Percentiles rank a stretch among this genome's conserved stretches.
These are phyloP conservation scores for Astyanax mexicanus DNA, from an alignment of 2,797 vertebrate species.

Conservation along the genomic window DNA sequence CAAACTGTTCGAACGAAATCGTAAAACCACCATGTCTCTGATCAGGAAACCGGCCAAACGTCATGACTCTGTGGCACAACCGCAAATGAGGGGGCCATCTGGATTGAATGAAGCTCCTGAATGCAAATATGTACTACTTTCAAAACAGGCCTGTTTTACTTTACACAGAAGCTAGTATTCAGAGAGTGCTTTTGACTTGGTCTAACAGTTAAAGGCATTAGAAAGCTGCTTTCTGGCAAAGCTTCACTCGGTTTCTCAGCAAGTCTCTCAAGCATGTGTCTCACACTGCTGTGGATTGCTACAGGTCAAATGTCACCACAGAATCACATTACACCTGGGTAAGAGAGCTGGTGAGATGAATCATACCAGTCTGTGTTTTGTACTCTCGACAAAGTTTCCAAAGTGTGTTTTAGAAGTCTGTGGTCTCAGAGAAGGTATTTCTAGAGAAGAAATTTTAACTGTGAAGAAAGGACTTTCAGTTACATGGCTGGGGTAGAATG, in stretches of 20 bases:
- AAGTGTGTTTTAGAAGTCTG: neutral
- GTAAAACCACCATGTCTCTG: neutral
- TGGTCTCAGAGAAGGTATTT: too few relatives aligned
- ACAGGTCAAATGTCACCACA: neutral
- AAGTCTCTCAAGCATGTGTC: neutral
- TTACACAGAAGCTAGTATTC: neutral
- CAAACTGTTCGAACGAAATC: neutral
- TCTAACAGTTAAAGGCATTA: neutral
- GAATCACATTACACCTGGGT: neutral
- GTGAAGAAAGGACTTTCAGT: too few relatives aligned
- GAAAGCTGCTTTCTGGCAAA: neutral
- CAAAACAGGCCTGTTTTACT: neutral
- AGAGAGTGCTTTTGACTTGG: neutral
- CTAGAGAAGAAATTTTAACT: too few relatives aligned
- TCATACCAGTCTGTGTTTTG: neutral
- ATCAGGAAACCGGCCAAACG: constrained; percentile 1
- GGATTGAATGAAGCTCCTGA: neutral
- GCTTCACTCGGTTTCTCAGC: neutral
- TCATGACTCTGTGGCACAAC: neutral
- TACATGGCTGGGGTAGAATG: too few relatives aligned
- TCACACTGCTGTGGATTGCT: neutral
- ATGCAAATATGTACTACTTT: neutral
- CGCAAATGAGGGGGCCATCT: neutral
- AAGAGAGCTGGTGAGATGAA: neutral
- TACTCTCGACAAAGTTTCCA: neutral